A percentile compares a stretch with the other conserved stretches of the same genome.
Evolutionary conservation across 35 echinoderm and acorn worm species (phyloP).

Genomic region (Nesometra sesokonis): DNA sequence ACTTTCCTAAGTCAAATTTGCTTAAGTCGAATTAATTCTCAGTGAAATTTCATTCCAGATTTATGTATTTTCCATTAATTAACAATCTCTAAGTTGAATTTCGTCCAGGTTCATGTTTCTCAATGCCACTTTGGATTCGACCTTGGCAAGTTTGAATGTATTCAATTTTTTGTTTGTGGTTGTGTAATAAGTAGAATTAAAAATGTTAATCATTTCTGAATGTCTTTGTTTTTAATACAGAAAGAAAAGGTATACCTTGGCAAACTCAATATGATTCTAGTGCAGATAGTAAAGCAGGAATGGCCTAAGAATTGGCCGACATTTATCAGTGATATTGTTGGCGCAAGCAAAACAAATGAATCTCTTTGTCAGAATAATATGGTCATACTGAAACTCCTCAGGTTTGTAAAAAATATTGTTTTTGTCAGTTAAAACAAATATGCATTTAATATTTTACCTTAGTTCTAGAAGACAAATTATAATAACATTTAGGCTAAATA

Average conservation of each 20-base stretch:
- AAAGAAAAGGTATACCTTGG: constrained; percentile 83
- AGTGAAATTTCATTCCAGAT: no score
- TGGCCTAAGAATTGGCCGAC: constrained; percentile 97
- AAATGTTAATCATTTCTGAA: no score
- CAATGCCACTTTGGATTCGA: no score
- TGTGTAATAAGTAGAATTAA: no score
- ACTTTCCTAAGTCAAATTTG: no score
- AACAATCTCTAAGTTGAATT: no score
- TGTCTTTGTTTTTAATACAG: constrained; percentile 21
- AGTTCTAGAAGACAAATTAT: no score
- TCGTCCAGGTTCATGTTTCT: no score
- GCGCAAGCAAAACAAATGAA: constrained; percentile 97
- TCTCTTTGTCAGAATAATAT: constrained; percentile 96
- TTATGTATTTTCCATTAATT: no score
- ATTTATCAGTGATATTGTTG: constrained; percentile 98
- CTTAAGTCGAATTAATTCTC: no score
- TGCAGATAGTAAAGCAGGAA: constrained; percentile 95
- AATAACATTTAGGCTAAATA: background rate
- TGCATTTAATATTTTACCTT: background rate
- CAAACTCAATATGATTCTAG: constrained; percentile 88
- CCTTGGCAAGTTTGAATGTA: no score
- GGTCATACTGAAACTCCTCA: constrained; percentile 78
- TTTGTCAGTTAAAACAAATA: background rate
- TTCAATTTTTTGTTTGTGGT: no score
- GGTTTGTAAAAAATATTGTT: constrained; percentile 31